Evolutionary conservation across 2,113 vertebrate species (phyloP).

Genomic region (Forbesichthys papilliferus): DNA sequence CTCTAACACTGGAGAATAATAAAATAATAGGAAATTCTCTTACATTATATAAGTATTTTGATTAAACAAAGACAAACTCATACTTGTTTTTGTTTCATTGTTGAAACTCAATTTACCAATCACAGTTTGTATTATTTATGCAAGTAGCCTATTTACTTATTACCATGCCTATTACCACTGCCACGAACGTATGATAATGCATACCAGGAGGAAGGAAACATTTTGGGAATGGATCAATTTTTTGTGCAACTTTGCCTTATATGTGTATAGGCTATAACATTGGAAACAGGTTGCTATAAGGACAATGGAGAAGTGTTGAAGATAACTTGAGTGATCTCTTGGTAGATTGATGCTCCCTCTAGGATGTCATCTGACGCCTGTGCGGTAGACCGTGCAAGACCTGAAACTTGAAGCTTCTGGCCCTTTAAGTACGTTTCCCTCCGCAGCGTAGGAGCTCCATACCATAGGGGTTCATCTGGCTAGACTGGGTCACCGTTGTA

Average conservation of each 20-base stretch:
- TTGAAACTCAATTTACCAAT: conserved; percentile 52
- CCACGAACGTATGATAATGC: neutral
- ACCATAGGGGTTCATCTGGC: conserved; percentile 56
- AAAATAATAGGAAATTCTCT: conserved; percentile 23
- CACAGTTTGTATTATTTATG: conserved; percentile 48
- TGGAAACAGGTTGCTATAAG: conserved; percentile 12
- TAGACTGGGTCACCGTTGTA: conserved; percentile 29
- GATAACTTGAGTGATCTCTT: conserved; percentile 41
- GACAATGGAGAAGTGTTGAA: neutral
- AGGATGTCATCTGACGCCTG: conserved; percentile 55
- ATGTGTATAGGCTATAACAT: no score
- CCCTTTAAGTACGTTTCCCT: conserved; percentile 74
- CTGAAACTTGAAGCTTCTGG: conserved; percentile 55
- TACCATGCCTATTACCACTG: neutral
- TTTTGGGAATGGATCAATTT: neutral
- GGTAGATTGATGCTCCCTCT: conserved; percentile 39
- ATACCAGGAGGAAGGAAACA: neutral
- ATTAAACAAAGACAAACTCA: neutral
- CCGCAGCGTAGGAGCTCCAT: conserved; percentile 42
- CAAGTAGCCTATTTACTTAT: conserved; percentile 44
- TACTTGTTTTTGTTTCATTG: conserved; percentile 16
- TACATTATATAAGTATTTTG: conserved; percentile 23
- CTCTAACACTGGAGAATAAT: neutral
- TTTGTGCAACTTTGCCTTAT: neutral
- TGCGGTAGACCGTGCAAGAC: conserved; percentile 21